Percentiles rank a stretch among this genome's conserved stretches.
Conservation (phyloP, 1,140 invertebrate genomes). For the Zaprionus kolodkinae region DNA sequence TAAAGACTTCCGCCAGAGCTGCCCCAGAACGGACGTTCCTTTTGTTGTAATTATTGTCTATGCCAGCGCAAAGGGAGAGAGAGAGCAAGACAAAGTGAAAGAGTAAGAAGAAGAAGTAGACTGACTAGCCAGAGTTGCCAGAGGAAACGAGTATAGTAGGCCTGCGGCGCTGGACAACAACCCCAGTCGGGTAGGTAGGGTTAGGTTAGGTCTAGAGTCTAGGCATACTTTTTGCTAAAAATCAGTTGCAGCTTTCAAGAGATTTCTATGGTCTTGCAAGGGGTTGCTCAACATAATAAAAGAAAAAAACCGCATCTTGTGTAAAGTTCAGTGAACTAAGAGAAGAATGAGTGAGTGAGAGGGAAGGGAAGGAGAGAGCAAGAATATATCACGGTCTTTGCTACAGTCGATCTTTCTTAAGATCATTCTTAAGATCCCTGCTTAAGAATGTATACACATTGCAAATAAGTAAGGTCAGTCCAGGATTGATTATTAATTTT, state of each 20-base stretch:
- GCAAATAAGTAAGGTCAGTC: too few species aligned
- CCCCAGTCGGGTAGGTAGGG: not conserved
- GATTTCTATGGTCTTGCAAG: not conserved
- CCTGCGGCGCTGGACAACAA: conserved; percentile 6
- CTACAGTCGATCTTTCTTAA: too few species aligned
- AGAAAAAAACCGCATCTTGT: not conserved
- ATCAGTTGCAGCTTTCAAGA: not conserved
- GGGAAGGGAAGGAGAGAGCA: not conserved
- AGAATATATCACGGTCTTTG: conserved; percentile 2
- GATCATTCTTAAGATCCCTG: too few species aligned
- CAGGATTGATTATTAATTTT: too few species aligned
- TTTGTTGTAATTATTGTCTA: conserved; percentile 75
- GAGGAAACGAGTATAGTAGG: not conserved
- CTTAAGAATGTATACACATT: too few species aligned
- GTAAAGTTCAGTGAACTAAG: not conserved
- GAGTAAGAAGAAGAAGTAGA: not conserved
- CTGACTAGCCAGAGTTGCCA: not conserved
- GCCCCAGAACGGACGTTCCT: conserved; percentile 59
- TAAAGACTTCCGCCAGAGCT: conserved; percentile 71
- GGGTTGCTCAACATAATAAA: not conserved
- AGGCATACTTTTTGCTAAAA: not conserved
- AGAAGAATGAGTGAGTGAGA: not conserved
- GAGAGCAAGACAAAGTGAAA: not conserved
- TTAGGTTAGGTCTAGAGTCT: not conserved
- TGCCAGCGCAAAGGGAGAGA: conserved; percentile 16